Conservation (phyloP, 2,797 vertebrate species). For the Phyllotis vaccarum region DNA sequence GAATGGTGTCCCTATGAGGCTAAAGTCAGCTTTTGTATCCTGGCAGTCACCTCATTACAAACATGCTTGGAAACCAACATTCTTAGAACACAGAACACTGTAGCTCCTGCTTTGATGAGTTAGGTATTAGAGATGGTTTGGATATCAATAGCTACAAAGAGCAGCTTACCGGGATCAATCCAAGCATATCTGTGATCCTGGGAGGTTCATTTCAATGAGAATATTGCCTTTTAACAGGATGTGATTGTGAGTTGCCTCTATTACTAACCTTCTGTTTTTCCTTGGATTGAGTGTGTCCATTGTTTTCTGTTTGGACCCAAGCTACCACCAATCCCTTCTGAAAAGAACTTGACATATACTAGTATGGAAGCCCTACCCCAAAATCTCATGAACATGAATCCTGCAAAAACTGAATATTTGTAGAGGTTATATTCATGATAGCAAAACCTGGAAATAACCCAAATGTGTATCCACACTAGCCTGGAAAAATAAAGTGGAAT, state of each 20-base stretch:
- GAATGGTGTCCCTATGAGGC: background rate
- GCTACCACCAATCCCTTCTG: background rate
- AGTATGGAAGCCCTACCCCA: background rate
- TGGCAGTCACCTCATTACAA: background rate
- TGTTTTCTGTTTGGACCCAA: background rate
- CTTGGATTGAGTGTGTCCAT: background rate
- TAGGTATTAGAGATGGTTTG: background rate
- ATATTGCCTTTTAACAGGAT: background rate
- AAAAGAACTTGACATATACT: background rate
- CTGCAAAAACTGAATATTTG: background rate
- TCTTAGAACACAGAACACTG: background rate
- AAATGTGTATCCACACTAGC: background rate
- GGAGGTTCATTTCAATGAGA: background rate
- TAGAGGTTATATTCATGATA: background rate
- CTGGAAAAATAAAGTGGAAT: background rate
- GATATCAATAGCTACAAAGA: fast-evolving
- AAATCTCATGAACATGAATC: background rate
- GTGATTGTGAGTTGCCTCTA: background rate
- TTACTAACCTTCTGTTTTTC: background rate
- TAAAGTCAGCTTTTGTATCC: background rate
- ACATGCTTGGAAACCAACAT: background rate
- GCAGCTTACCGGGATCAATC: background rate
- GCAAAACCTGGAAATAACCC: background rate
- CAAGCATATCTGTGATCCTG: background rate
- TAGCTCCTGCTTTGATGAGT: background rate